Base-by-base conservation (phyloP, 2,888 invertebrate genomes). In the Entomobrya proxima region DNA sequence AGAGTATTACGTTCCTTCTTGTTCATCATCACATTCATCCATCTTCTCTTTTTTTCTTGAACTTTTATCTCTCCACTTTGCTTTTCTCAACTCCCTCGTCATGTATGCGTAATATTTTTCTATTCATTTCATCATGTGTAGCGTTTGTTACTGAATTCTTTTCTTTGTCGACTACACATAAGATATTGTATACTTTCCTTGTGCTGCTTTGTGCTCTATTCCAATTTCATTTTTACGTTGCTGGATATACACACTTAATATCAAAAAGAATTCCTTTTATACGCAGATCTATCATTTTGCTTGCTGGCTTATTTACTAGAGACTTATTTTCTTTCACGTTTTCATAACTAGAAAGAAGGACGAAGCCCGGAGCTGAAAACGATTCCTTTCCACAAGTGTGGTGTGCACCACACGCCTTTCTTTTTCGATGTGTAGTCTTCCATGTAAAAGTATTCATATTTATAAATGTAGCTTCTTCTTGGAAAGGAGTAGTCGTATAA, bases 1-100 rank as follows among this genome's bases (percentile, higher is more conserved):
- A 76, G 82, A 76, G 82, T 75, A 83, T 83, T 83, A 83, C 76
- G 44, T 83, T 83, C 76, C 82, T 83, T 58, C 37, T 37, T 72
- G 37, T 55, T 69, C 81, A 35, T 69, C 47, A 32, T 80, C 79
- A 11, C 32, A 32, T 27, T 69, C 67, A 52, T 80, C 74, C 64
- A 37, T 67, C 55, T 81, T 74, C 13, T 82, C 64, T 76, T 32
- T 75, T 61, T 82, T 82, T 55, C 55, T 32, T 64, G 21, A 72
- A 27, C 44, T 72, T 47, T 5, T 15, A 37, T 72, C 44, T 47
- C 18, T 47, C 69, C 9, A 40, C 44, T 69, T 18, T 64, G 18
- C 64, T 32, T n/a, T 32, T 32, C 64, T 32, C n/a, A 6, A 37
- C 64, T 37, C 64, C 37, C 37, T 64, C 64, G 37, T 15, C 35